Conservation (phyloP, 2,888 invertebrate genomes). For the Lepidocyrtinus sp. region DNA sequence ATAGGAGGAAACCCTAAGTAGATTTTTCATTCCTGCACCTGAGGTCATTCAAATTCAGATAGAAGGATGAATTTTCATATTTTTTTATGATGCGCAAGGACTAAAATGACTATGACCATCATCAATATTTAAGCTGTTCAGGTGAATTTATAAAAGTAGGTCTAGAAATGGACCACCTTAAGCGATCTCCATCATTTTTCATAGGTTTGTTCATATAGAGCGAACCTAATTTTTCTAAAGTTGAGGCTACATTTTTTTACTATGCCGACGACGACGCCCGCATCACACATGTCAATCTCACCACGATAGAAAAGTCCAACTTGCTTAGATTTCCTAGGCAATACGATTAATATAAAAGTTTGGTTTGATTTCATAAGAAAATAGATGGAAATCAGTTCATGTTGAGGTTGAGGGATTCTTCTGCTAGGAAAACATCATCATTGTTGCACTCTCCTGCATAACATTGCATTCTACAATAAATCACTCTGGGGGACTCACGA, state of each 20-base stretch:
- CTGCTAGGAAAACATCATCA: conserved; percentile 19
- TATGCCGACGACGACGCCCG: conserved; percentile 14
- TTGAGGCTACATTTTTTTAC: neutral
- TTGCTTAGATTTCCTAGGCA: neutral
- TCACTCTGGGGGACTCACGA: conserved; percentile 55
- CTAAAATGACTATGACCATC: conserved; percentile 16
- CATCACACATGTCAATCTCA: conserved; percentile 13
- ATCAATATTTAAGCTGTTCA: conserved; percentile 8
- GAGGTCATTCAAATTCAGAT: neutral
- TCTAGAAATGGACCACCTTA: neutral
- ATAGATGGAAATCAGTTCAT: conserved; percentile 24
- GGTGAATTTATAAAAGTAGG: no score
- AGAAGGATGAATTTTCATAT: conserved; percentile 14
- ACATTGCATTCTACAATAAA: conserved; percentile 46
- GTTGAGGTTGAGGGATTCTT: neutral
- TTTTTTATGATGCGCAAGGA: neutral
- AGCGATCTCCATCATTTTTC: conserved; percentile 7
- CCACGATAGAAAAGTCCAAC: neutral
- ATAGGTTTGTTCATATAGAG: conserved; percentile 5
- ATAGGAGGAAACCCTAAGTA: no score
- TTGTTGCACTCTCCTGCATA: conserved; percentile 6
- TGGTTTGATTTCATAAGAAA: neutral
- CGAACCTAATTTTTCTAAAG: conserved; percentile 6
- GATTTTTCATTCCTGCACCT: neutral
- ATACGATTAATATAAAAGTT: neutral